Base-by-base conservation (phyloP, 1,140 invertebrate species). In the Pseudomyrmex gracilis region DNA sequence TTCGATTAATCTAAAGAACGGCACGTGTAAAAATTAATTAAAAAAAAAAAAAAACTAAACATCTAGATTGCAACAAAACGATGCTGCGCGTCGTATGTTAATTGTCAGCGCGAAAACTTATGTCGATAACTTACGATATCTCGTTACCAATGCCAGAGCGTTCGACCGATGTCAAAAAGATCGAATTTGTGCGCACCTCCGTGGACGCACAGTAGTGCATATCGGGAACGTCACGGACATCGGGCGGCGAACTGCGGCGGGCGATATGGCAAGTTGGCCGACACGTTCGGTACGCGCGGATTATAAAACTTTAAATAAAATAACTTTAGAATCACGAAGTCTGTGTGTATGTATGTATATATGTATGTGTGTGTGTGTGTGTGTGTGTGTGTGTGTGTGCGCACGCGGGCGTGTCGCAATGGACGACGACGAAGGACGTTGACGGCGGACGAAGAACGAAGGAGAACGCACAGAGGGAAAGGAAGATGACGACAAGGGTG, bases 261-360 rank as follows among this genome's bases (percentile, higher is more conserved):
- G 51, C 43, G 68, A 17, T 9, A 15, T 13, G 49, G 66, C 53
- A 61, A 51, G 20, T 49, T 53, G 43, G 43, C 47, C 47, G 34
- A 76, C 86, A 87, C 86, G 86, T 86, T 55, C 73, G 58, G 55
- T n/a, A 20, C 10, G 55, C n/a, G 55, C 71, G 60, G 49, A 87
- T 88, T 85, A 82, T 90, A 87, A 90, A 90, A 90, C 77, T 90
- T 90, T 87, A 87, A 87, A 90, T 90, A 90, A 90, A 90, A 90
- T 89, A 89, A 90, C 87, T 90, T 90, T 83, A 83, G 55, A 82
- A 68, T 83, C 60, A 61, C 47, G n/a, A 64, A 22, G 45, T 34
- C 34, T 34, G 5, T 34, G 34, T 34, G 34, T 34, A 34, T 34
- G 5, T 34, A 34, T 34, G 34, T 34, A 5, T 5, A 5, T 24